Base-by-base conservation (phyloP, 2,113 vertebrate genomes). In the Gymnocephalus cernua region DNA sequence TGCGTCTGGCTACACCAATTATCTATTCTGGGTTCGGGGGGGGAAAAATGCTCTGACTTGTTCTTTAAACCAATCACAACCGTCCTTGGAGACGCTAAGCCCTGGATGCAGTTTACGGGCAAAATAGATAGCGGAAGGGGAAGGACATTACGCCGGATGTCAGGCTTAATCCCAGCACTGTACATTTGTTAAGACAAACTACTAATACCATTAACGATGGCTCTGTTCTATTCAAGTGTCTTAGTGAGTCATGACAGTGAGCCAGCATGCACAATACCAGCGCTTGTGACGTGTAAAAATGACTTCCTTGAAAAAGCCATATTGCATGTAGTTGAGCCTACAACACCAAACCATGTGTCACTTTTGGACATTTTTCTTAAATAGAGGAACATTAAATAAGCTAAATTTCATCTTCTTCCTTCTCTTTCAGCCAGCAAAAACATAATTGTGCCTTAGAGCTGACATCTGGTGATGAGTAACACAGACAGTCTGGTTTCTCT, bases 401-500 rank as follows among this genome's bases (percentile, higher is more conserved):
- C 0, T 18, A 18, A 35, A 47, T 18, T 25, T 48, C 4, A 19
- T n/a, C 38, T 19, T 7, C 10, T 21, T 54, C 16, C 16, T 75
- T 6, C 45, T 25, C 45, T 27, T 38, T 62, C 58, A 51, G 5
- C 21, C 1, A 2, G 19, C 1, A 6, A 48, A 5, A 38, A 21
- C 57, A 54, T 56, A 45, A 16, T 62, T n/a, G 50, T 32, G 38
- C 48, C 48, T 66, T 3, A 19, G 19, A 47, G 74, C 23, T 65
- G 35, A 65, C 23, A 14, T 32, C 27, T 67, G 65, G 25, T 38
- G 66, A 16, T 38, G 48, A 53, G 29, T 53, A 29, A 53, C 47
- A 68, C 65, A 50, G 19, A 56, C 51, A 45, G 13, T 38, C 29
- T 74, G 29, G 13, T 69, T 38, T 70, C 29, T 54, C 50, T 54